Percentiles rank a stretch among this genome's conserved stretches.
These are phyloP conservation scores for Podarcis muralis DNA, from an alignment of 2,113 vertebrate genomes.

Conservation along the genomic window DNA sequence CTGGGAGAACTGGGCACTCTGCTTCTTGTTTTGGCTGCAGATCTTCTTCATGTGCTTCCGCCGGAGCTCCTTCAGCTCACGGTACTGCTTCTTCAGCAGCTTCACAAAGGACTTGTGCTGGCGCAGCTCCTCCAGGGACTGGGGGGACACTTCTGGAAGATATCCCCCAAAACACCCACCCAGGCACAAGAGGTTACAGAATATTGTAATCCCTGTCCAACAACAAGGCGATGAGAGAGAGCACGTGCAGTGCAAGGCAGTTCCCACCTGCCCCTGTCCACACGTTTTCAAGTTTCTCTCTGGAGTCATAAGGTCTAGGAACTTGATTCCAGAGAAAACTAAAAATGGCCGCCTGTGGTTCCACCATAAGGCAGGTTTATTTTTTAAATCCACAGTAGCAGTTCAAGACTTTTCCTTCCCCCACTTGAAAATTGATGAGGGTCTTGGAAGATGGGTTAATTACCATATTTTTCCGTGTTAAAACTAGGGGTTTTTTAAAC, in stretches of 20 bases:
- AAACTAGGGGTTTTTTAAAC: too few relatives aligned
- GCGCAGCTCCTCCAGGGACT: constrained; percentile 78
- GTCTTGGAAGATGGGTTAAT: background rate
- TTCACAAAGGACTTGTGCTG: constrained; percentile 82
- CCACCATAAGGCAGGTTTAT: too few relatives aligned
- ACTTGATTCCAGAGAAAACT: background rate
- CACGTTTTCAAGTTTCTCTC: background rate
- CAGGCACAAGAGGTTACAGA: background rate
- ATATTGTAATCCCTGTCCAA: background rate
- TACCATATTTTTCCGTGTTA: background rate
- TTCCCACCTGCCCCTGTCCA: rapidly evolving
- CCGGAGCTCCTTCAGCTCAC: constrained; percentile 83
- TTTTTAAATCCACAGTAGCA: background rate
- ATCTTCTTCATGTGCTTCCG: constrained; percentile 86
- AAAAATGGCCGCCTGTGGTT: background rate
- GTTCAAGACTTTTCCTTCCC: background rate
- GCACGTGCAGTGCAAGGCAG: background rate
- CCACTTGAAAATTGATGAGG: background rate
- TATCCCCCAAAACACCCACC: too few relatives aligned
- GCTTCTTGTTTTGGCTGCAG: constrained; percentile 80
- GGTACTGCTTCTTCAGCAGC: constrained; percentile 81
- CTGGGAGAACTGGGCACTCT: constrained; percentile 69
- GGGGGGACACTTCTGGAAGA: constrained; percentile 73
- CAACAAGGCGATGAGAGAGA: background rate
- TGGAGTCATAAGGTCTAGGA: background rate